phyloP scores from a whole-genome alignment of 2,113 vertebrate species.

The Ploceus nigricollis region DNA sequence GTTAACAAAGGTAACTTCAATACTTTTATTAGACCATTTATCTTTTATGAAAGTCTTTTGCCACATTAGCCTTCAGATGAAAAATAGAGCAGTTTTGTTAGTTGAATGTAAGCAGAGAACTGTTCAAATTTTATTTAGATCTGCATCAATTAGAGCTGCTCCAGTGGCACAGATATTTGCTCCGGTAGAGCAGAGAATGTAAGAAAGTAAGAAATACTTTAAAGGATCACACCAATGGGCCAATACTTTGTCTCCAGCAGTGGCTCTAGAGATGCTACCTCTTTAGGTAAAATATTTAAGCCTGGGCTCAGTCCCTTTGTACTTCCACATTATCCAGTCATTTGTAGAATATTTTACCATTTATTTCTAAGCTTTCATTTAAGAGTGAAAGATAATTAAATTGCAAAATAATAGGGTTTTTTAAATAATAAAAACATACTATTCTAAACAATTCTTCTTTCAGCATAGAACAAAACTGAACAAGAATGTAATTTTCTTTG shows the following conservation, averaged over 20 bases:
- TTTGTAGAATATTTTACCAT: neutral
- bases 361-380: neutral
- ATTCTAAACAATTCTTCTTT: neutral
- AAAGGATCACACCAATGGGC: neutral
- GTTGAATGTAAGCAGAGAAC: neutral
- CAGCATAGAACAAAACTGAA: neutral
- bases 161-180: neutral
- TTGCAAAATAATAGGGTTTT: neutral
- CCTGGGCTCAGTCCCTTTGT: neutral
- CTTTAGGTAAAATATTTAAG: neutral
- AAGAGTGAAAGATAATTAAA: neutral
- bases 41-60: neutral
- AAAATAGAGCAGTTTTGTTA: neutral
- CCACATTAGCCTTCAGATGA: neutral
- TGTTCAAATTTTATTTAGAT: neutral
- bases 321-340: neutral
- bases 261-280: neutral
- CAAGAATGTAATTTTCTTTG: neutral
- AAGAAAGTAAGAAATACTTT: neutral
- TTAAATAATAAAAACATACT: neutral
- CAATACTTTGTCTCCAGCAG: neutral
- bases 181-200: neutral
- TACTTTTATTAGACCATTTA: neutral
- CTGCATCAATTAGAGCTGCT: neutral
- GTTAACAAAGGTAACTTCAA: slow-evolving; percentile 87